Conservation (phyloP, 2,888 invertebrate genomes). For the Drosophila seclusa region DNA sequence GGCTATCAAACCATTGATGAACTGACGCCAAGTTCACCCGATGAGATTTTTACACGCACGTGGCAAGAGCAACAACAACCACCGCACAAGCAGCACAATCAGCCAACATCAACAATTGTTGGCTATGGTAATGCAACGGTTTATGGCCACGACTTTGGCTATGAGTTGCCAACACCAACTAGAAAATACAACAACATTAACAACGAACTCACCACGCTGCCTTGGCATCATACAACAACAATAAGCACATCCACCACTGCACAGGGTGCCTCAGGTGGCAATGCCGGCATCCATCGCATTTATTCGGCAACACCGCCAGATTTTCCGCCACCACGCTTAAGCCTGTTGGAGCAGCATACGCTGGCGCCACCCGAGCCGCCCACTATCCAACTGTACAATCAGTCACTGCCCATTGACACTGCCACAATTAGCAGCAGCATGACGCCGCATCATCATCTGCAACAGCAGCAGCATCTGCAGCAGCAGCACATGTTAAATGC, state of each 20-base stretch:
- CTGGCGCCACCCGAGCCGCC: constrained; percentile 73
- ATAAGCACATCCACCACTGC: constrained; percentile 7
- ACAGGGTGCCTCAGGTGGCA: constrained; percentile 4
- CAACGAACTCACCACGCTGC: constrained; percentile 67
- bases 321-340: constrained; percentile 79
- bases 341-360: constrained; percentile 66
- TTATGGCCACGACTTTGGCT: constrained; percentile 41
- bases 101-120: constrained; percentile 33
- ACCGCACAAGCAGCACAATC: constrained; percentile 64
- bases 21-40: constrained; percentile 76
- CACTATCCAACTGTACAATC: constrained; percentile 69
- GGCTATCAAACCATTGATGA: constrained; percentile 81
- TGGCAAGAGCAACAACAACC: constrained; percentile 66
- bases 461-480: constrained; percentile 50
- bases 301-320: constrained; percentile 76
- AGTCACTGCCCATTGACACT: constrained; percentile 59
- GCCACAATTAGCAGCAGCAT: constrained; percentile 42
- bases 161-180: constrained; percentile 55
- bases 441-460: constrained; percentile 28
- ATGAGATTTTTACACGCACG: constrained; percentile 75
- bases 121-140: constrained; percentile 64
- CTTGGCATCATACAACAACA: constrained; percentile 64
- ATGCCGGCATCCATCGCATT: constrained; percentile 52
- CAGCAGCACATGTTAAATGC: constrained; percentile 59
- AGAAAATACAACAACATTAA: constrained; percentile 33